Percentiles rank a stretch among this genome's conserved stretches.
These are phyloP conservation scores for Brachycybe producta DNA, from an alignment of 2,888 invertebrate genomes.

Conservation along the genomic window DNA sequence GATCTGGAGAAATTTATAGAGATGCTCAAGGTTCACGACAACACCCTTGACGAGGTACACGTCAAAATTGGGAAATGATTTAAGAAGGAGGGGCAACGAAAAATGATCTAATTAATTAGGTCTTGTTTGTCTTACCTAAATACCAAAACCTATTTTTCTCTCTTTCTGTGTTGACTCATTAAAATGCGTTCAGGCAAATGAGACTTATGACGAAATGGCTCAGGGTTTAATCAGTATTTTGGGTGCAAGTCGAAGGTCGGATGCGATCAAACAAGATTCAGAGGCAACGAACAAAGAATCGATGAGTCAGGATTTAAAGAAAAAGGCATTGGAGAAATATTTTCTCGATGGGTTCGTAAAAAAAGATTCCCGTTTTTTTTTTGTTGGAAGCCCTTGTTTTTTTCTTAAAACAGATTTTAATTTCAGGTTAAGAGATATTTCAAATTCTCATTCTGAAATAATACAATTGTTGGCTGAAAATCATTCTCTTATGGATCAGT, in stretches of 20 bases:
- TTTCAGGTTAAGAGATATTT: slow-evolving; percentile 8
- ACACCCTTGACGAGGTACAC: slow-evolving; percentile 13
- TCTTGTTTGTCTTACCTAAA: not conserved
- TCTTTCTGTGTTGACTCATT: not conserved
- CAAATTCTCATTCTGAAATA: slow-evolving; percentile 11
- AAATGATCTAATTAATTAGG: not conserved
- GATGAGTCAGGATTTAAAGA: slow-evolving; percentile 5
- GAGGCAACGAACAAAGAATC: not conserved
- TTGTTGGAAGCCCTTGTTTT: not conserved
- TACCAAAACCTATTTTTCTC: not conserved
- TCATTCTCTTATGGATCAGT: not conserved
- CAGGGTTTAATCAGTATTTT: slow-evolving; percentile 1
- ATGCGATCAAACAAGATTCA: not conserved
- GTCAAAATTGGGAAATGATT: not conserved
- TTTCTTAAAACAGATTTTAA: too few relatives aligned
- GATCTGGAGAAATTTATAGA: slow-evolving; percentile 10
- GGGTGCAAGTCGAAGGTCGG: not conserved
- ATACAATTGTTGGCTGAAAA: slow-evolving; percentile 8
- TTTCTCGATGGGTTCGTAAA: slow-evolving; percentile 5
- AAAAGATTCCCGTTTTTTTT: not conserved
- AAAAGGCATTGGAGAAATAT: not conserved
- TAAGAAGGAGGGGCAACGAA: not conserved
- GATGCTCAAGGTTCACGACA: slow-evolving; percentile 14
- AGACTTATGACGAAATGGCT: slow-evolving; percentile 15
- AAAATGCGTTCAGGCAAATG: slow-evolving; percentile 11